Base-by-base conservation (phyloP, 2,797 vertebrate genomes). In the Knipowitschia caucasica region DNA sequence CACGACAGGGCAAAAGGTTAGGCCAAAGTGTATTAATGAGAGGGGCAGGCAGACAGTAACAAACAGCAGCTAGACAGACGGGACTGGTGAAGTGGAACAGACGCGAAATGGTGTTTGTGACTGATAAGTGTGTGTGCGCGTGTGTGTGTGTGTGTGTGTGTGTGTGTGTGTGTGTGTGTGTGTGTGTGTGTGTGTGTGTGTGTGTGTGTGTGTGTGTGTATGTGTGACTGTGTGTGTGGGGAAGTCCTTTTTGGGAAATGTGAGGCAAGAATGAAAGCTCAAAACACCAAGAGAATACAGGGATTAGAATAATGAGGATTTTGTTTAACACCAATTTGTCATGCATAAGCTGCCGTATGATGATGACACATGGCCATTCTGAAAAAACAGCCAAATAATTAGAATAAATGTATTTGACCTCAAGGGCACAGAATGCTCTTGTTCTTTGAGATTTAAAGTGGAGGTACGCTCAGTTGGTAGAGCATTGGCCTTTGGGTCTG, bases 41-140 rank as follows among this genome's bases (percentile, higher is more conserved):
- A 26, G 2, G 4, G 59, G 50, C 31, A 69, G 71, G 57, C 33
- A 67, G 71, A 62, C 56, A 24, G 63, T 14, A 64, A 82, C 60
- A 75, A 68, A 68, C 46, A 58, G 71, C 64, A 46, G 24, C n/a
- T n/a, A 75, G 75, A 83, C 71, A 71, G 86, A 82, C 80, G 75
- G 75, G 76, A 54, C 67, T 77, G 71, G 75, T 62, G 72, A 67
- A 68, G 77, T 27, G 74, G 82, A 88, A 86, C 77, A 1, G 77
- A 78, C 74, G 65, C 54, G 64, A 75, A 72, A 71, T 73, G 30
- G 64, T 77, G 77, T 78, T 56, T 81, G 67, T 26, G 55, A 62
- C 78, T 82, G 76, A 80, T 78, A 80, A 77, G 53, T 70, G 62
- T n/a, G 54, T 61, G 49, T 38, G 57, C 15, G 62, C 51, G 44